Evolutionary conservation across 2,888 invertebrate genomes (phyloP), one percentile per base, ranked within the genome.

Genomic region (Drosophila limbata): DNA sequence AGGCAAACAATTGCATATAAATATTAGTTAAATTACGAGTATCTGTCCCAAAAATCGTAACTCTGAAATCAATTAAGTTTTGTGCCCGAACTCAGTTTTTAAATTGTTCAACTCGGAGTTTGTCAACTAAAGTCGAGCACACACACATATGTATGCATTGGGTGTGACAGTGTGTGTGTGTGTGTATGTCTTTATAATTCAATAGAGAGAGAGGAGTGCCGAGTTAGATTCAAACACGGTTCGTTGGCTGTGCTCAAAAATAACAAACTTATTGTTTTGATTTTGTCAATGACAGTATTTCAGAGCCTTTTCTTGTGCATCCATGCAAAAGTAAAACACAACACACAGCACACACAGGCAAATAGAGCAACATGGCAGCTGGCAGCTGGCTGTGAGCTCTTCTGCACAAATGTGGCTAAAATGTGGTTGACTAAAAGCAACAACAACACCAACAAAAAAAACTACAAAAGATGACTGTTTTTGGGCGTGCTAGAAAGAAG

Each of bases 251-350:
- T 74, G 65, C 74, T 74, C 69, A 77, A 78, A 74, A 73, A 88
- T 80, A 88, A 73, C 83, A 82, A 84, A 84, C 84, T 82, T 84
- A 84, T 88, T 88, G 88, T 88, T 84, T 84, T 78, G 86, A 84
- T 88, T 78, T 88, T 88, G 88, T 80, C 84, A 88, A 83, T 88
- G 84, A 78, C 88, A 85, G 70, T 63, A 65, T 73, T 55, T 48
- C 68, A 57, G 68, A 61, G 68, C 65, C 59, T 77, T 77, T 75
- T 77, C 69, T 56, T 70, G 88, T 85, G 88, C 83, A 85, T 45
- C 63, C 72, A 82, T 77, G 72, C 77, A 77, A 85, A 79, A 79
- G 80, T 68, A 64, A 80, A 74, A 62, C 77, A 67, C 63, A 69
- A 63, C 68, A 81, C 65, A 74, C 53, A 73, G 5, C 21, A 63